Conservation (phyloP, 2,888 invertebrate species). For the Drosophila silvestris region DNA sequence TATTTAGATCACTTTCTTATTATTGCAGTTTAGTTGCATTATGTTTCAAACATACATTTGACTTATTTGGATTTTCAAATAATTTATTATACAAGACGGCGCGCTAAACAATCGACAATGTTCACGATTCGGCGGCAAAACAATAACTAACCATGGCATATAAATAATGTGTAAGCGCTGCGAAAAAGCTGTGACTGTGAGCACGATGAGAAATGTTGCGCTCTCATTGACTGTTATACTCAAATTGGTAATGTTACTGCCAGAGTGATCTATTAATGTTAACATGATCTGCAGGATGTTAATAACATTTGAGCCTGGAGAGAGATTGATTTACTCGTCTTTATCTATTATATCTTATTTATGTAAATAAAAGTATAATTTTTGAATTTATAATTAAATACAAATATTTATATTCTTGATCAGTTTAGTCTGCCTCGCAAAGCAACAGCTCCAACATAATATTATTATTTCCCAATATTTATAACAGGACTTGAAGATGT, state of each 20-base stretch:
- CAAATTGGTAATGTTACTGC: slow-evolving; percentile 39
- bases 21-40: slow-evolving; percentile 6
- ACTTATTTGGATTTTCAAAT: slow-evolving; percentile 23
- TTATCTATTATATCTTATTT: neutral
- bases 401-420: neutral
- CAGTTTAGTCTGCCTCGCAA: neutral
- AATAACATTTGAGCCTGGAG: neutral
- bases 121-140: slow-evolving; percentile 25
- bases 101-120: neutral
- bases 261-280: slow-evolving; percentile 17
- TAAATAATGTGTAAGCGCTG: slow-evolving; percentile 7
- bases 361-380: neutral
- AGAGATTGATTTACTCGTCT: neutral
- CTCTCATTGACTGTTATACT: slow-evolving; percentile 35
- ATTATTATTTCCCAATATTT: neutral
- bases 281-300: slow-evolving; percentile 15
- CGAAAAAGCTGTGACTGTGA: neutral
- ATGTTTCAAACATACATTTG: slow-evolving; percentile 29
- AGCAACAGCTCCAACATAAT: neutral
- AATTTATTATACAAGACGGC: neutral
- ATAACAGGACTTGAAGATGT: neutral
- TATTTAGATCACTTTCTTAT: slow-evolving; percentile 1
- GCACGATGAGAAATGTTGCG: neutral
- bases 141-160: slow-evolving; percentile 30
- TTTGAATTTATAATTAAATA: neutral